A percentile compares a stretch with the other conserved stretches of the same genome.
phyloP scores from a whole-genome alignment of 2,888 invertebrate genomes.

The Drosophila histrio region DNA sequence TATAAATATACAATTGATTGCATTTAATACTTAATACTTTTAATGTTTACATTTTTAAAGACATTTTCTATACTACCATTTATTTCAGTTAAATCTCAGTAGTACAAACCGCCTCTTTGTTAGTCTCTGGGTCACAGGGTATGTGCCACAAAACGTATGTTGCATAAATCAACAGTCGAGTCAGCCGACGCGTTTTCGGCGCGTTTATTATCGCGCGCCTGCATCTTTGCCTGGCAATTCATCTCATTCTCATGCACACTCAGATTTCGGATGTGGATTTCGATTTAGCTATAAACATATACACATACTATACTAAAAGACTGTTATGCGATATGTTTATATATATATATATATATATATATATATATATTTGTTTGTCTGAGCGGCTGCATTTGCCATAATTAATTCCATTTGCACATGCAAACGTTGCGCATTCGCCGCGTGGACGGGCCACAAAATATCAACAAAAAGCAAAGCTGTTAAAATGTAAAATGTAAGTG shows the following conservation, averaged over 20 bases:
- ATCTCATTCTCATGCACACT: slow-evolving; percentile 64
- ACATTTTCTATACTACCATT: no score
- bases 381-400: slow-evolving; percentile 59
- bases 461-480: slow-evolving; percentile 1
- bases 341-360: slow-evolving; percentile 2
- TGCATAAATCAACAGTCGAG: slow-evolving; percentile 65
- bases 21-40: no score
- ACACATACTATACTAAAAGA: neutral
- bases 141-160: slow-evolving; percentile 25
- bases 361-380: slow-evolving; percentile 15
- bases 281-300: neutral
- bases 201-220: slow-evolving; percentile 68
- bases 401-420: slow-evolving; percentile 83
- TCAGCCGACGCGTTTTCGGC: slow-evolving; percentile 61
- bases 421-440: slow-evolving; percentile 67
- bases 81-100: neutral
- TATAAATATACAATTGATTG: no score
- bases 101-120: neutral
- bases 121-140: slow-evolving; percentile 19
- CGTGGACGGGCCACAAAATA: slow-evolving; percentile 9
- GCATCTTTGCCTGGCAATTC: slow-evolving; percentile 75
- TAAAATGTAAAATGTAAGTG: slow-evolving; percentile 14
- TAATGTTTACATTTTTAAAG: no score
- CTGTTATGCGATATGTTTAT: slow-evolving; percentile 9
- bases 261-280: slow-evolving; percentile 57